Base-by-base conservation (phyloP, 1,140 invertebrate genomes). In the Calliopsis andreniformis region DNA sequence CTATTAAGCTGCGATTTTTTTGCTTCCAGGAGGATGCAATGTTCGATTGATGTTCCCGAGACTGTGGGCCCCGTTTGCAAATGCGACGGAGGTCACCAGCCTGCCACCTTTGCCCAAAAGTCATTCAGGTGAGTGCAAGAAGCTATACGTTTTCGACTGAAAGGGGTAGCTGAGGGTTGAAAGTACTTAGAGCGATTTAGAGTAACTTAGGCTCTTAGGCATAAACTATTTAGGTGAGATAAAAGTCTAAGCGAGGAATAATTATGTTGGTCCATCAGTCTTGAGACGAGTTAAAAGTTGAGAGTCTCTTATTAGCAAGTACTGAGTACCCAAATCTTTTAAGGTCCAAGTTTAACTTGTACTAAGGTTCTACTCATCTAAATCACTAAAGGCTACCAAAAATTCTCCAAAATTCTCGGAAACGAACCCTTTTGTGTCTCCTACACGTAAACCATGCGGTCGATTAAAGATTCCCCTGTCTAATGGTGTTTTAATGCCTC, bases 21-120 rank as follows among this genome's bases (percentile, higher is more conserved):
- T 75, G 20, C 12, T 79, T 77, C 64, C 70, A 82, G 84, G 87
- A 82, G 91, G 86, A 81, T 92, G 90, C 78, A 90, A 91, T 77
- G 89, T 91, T 35, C 89, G 91, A 71, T 76, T 92, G 80, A 89
- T 92, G 89, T 92, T 92, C 56, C 91, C 91, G 30, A 88, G 90
- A 82, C 82, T 92, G 51, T 92, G 91, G 91, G 90, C 89, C 18
- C 91, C 91, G 18, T 91, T 92, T 63, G 82, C 76, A 28, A 91
- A 86, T 43, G 70, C 87, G 1, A 88, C 87, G 59, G 90, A 91
- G 35, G 76, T 89, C 78, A 90, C 88, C 55, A 89, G 71, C 32
- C 69, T 92, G 25, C 89, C 89, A 67, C 84, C 90, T 30, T 80
- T 90, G 66, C 88, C 87, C 18, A 92, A 90, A 85, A 91, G 87